A percentile compares a stretch with the other conserved stretches of the same genome.
phyloP scores from a whole-genome alignment of 2,797 vertebrate species.

The Propithecus perrieri region DNA sequence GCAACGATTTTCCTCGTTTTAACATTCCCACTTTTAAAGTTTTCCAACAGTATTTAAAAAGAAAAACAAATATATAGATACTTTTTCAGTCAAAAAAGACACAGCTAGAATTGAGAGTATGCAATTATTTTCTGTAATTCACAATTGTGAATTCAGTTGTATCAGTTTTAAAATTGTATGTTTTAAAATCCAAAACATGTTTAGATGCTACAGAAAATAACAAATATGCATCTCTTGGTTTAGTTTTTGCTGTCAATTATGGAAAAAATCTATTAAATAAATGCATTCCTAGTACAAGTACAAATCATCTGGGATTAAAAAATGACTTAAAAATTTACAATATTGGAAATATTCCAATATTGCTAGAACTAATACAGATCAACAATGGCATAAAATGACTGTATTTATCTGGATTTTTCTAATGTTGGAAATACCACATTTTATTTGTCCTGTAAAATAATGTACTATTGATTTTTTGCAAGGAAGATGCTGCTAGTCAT shows the following conservation, averaged over 20 bases:
- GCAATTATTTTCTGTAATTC: neutral
- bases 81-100: neutral
- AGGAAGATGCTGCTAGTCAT: neutral
- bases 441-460: slow-evolving; percentile 33
- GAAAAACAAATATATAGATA: rapidly evolving
- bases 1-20: neutral
- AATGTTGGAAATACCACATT: neutral
- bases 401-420: slow-evolving; percentile 20
- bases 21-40: neutral
- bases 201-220: neutral
- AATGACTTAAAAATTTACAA: neutral
- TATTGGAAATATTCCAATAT: neutral
- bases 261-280: neutral
- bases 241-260: neutral
- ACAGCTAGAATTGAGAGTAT: neutral
- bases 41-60: neutral
- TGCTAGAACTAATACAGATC: slow-evolving; percentile 33
- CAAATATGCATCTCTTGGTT: neutral
- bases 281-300: neutral
- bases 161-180: neutral
- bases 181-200: neutral
- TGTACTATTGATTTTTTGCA: neutral
- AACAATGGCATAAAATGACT: slow-evolving; percentile 51
- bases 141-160: neutral
- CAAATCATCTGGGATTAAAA: slow-evolving; percentile 39